Base-by-base conservation (phyloP, 2,797 vertebrate genomes). In the Lagodon rhomboides region DNA sequence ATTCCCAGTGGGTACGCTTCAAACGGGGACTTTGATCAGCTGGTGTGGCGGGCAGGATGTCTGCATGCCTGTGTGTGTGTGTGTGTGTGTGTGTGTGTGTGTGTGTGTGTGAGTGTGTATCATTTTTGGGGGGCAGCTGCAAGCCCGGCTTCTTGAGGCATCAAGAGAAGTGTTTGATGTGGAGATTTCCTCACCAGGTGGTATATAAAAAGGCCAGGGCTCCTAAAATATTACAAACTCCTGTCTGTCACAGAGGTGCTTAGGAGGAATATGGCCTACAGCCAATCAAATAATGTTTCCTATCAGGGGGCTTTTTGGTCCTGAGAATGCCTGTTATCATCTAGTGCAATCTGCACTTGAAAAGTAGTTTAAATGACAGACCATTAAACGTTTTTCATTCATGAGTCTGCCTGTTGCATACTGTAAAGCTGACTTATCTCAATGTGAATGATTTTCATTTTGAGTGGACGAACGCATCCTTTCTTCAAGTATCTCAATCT, bases 161-260 rank as follows among this genome's bases (percentile, higher is more conserved):
- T 87, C n/a, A 78, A 82, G 84, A 83, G 68, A 73, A 84, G 64
- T 74, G 88, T 93, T 94, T 94, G 92, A 94, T 91, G 86, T 94
- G 91, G 84, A 91, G 89, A 92, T 90, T 82, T 92, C 75, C 88
- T 85, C 85, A 84, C 68, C 66, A 77, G 82, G 88, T 83, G 81
- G 87, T 75, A 78, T 64, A 78, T 60, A 72, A 85, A 87, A 87
- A 89, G 82, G 83, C 78, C 80, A 84, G 22, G 20, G 70, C 69
- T 88, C 77, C 85, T 75, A 77, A 91, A 92, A 89, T 87, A 90
- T 83, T 68, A 66, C 68, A 77, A 77, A 85, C 56, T 81, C 65
- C 73, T 77, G 70, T 84, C 77, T 85, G 84, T 87, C 74, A 87
- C 22, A 25, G 58, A 79, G 43, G 25, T 70, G 54, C 68, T 81